These are phyloP conservation scores for Borostomias antarcticus DNA, from an alignment of 2,797 vertebrate species.

Conservation along the genomic window DNA sequence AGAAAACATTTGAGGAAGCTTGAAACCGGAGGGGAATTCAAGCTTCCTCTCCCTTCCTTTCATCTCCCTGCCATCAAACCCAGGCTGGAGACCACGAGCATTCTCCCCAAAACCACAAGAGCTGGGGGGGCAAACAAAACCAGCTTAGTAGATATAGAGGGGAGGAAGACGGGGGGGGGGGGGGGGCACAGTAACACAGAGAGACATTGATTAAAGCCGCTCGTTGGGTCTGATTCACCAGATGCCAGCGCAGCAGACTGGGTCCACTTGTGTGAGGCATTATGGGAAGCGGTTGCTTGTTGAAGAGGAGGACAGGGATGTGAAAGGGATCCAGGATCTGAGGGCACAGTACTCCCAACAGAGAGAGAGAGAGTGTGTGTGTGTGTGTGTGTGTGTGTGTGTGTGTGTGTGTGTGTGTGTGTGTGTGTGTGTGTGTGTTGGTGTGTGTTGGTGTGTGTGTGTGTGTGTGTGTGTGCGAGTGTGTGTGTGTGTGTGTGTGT, in stretches of 20 bases:
- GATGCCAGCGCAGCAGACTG: slow-evolving; percentile 15
- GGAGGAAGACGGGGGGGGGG: slow-evolving; percentile 20
- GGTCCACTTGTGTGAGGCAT: slow-evolving; percentile 21
- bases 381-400: no score
- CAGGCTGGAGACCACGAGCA: slow-evolving; percentile 31
- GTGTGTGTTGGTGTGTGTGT: no score
- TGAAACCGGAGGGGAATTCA: slow-evolving; percentile 44
- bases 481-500: no score
- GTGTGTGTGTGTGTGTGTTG: no score
- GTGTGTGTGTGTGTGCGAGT: no score
- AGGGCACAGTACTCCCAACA: slow-evolving; percentile 1
- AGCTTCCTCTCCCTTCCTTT: slow-evolving; percentile 32
- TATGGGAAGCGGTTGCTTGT: slow-evolving; percentile 11
- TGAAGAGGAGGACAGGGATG: not conserved
- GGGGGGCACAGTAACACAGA: not conserved
- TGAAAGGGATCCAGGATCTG: slow-evolving; percentile 18
- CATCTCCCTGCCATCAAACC: slow-evolving; percentile 47
- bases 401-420: slow-evolving; percentile 40
- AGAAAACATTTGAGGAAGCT: slow-evolving; percentile 43
- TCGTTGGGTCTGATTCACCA: slow-evolving; percentile 27
- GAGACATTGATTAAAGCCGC: slow-evolving; percentile 28
- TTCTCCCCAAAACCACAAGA: slow-evolving; percentile 29
- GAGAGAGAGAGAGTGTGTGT: no score
- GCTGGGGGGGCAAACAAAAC: slow-evolving; percentile 18
- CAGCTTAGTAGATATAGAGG: slow-evolving; percentile 14